These are phyloP conservation scores for Nomada flava DNA, from an alignment of 2,888 invertebrate genomes.

Conservation along the genomic window DNA sequence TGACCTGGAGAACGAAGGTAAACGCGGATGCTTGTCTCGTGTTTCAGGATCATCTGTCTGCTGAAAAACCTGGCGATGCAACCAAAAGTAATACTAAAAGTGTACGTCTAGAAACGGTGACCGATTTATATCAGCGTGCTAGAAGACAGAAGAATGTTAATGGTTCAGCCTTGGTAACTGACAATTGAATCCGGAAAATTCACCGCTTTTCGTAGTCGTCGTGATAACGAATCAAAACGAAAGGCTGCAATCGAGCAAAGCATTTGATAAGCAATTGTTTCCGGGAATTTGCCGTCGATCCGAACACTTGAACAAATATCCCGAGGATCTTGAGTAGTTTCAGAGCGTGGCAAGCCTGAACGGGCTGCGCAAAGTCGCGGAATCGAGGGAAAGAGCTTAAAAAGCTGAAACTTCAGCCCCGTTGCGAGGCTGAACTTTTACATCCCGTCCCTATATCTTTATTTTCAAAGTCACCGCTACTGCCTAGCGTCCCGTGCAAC, in stretches of 20 bases:
- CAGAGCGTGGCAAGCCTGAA: conserved; percentile 19
- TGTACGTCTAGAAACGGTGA: neutral
- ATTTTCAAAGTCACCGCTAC: neutral
- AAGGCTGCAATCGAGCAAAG: conserved; percentile 20
- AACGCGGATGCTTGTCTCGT: conserved; percentile 1
- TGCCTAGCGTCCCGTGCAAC: neutral
- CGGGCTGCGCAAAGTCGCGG: conserved; percentile 9
- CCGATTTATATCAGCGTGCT: neutral
- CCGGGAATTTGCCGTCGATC: conserved; percentile 27
- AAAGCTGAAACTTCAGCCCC: conserved; percentile 23
- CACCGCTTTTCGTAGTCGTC: neutral
- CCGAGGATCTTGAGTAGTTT: conserved; percentile 11
- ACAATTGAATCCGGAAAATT: too few relatives aligned
- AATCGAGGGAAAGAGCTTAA: conserved; percentile 23
- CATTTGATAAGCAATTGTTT: conserved; percentile 27
- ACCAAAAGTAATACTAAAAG: conserved; percentile 5
- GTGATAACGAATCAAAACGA: neutral
- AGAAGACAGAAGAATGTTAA: neutral
- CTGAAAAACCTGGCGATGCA: neutral
- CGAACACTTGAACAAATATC: conserved; percentile 45
- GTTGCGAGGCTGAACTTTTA: neutral
- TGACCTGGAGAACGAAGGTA: neutral
- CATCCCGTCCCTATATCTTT: too few relatives aligned
- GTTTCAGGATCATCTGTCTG: conserved; percentile 15
- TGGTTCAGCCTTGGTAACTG: neutral